Conservation (phyloP, 2,797 vertebrate species). For the Phylloscopus collybita region DNA sequence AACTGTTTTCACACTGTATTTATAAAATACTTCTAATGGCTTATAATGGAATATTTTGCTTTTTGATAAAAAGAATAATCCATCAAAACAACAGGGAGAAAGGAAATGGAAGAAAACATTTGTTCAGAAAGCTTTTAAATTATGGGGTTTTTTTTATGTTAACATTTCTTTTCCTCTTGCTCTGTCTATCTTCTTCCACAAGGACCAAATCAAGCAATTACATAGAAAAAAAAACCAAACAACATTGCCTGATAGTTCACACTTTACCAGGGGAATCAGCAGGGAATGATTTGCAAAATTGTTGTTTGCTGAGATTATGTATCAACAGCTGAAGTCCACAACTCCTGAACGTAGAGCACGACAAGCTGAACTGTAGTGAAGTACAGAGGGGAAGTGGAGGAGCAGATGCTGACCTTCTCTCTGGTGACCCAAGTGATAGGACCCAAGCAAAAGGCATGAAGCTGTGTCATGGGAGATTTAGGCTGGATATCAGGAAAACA, state of each 20-base stretch:
- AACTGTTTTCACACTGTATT: constrained; percentile 36
- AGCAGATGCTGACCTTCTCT: neutral
- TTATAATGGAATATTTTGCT: constrained; percentile 32
- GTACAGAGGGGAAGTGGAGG: neutral
- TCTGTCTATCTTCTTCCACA: neutral
- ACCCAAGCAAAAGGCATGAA: neutral
- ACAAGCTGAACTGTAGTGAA: neutral
- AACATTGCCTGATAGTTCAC: neutral
- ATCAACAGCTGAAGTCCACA: neutral
- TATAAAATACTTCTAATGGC: constrained; percentile 44
- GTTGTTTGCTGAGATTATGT: neutral
- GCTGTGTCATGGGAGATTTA: neutral
- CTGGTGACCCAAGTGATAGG: too few relatives aligned
- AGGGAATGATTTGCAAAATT: neutral
- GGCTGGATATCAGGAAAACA: neutral
- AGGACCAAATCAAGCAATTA: neutral
- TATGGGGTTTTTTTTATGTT: neutral
- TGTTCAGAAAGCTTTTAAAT: constrained; percentile 49
- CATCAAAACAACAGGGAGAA: neutral
- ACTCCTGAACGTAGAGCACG: neutral
- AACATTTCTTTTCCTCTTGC: neutral
- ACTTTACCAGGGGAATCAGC: neutral
- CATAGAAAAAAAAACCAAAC: neutral
- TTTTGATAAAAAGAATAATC: constrained; percentile 35
- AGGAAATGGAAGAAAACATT: constrained; percentile 8